Evolutionary conservation across 2,888 invertebrate genomes (phyloP), one percentile per base, ranked within the genome.

Genomic region (Cryptocheilus praepositus): DNA sequence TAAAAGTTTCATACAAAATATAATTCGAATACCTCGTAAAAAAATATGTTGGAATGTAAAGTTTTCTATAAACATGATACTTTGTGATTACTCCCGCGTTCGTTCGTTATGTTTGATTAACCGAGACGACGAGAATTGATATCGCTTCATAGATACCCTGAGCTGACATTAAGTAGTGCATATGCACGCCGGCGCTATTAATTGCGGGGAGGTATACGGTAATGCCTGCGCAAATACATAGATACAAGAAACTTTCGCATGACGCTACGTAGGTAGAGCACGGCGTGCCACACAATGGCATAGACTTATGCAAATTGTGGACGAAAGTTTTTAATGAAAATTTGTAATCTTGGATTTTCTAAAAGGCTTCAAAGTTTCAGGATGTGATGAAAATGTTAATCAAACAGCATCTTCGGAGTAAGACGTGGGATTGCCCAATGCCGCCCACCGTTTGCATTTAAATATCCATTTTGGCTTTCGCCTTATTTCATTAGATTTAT

Each of bases 301-400:
- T 65, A 69, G 79, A 82, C 75, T 82, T 85, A 84, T 85, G 84
- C 79, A 83, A 83, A 85, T 83, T 67, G 66, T 5, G 16, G 49
- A 49, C 53, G 56, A 82, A 86, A 86, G 83, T 85, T 85, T 85
- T 85, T 85, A 85, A 86, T 85, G 85, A 85, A 85, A 85, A 86
- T 85, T 83, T 83, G 85, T 85, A 85, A 85, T 85, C 81, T 79
- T 74, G 76, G 77, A 79, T 83, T 82, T 85, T 80, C 75, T 70
- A 74, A 77, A 18, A 71, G 75, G 76, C 72, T 69, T 52, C 18
- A 70, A 81, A 77, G 66, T 77, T 81, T 72, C 54, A 44, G 61
- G 72, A 73, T 75, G 80, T 77, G 79, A 84, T 73, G 81, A 83
- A 84, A 85, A 83, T 85, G 82, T 84, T 84, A 85, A 85, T 85